phyloP scores from a whole-genome alignment of 2,113 vertebrate genomes.

The Atherinomorus stipes region DNA sequence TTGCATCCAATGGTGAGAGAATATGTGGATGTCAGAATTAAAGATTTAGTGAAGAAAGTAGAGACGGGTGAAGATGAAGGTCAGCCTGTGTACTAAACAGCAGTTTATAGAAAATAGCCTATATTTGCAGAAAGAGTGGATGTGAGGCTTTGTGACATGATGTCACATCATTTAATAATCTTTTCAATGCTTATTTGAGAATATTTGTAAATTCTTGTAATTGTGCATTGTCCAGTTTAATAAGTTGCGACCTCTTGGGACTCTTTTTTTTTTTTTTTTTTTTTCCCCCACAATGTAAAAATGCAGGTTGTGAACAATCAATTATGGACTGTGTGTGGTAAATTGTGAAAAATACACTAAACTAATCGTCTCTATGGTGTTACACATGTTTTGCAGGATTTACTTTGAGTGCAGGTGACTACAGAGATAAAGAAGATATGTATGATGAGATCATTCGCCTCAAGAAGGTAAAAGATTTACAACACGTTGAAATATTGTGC shows the following conservation, averaged over 20 bases:
- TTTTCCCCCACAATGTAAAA: too few relatives aligned
- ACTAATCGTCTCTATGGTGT: background rate
- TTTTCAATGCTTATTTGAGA: background rate
- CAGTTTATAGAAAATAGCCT: background rate
- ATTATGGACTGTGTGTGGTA: too few relatives aligned
- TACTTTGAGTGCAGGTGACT: constrained; percentile 75
- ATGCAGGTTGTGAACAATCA: too few relatives aligned
- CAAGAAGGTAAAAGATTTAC: constrained; percentile 87
- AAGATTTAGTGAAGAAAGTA: background rate
- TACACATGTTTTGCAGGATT: constrained; percentile 46
- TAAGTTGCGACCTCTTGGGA: too few relatives aligned
- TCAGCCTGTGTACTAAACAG: background rate
- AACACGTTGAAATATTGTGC: too few relatives aligned
- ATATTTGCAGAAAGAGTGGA: background rate
- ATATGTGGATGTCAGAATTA: background rate
- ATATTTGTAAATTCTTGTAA: background rate
- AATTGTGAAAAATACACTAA: too few relatives aligned
- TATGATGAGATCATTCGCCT: constrained; percentile 93
- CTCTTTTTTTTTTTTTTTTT: too few relatives aligned
- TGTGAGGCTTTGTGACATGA: background rate
- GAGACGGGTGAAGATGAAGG: background rate
- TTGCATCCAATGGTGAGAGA: constrained; percentile 79
- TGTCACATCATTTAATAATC: background rate
- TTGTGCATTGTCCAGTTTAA: background rate
- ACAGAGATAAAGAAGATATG: constrained; percentile 94